Evolutionary conservation across 2,113 vertebrate genomes (phyloP), one percentile per base, ranked within the genome.

Genomic region (Mustelus asterias): DNA sequence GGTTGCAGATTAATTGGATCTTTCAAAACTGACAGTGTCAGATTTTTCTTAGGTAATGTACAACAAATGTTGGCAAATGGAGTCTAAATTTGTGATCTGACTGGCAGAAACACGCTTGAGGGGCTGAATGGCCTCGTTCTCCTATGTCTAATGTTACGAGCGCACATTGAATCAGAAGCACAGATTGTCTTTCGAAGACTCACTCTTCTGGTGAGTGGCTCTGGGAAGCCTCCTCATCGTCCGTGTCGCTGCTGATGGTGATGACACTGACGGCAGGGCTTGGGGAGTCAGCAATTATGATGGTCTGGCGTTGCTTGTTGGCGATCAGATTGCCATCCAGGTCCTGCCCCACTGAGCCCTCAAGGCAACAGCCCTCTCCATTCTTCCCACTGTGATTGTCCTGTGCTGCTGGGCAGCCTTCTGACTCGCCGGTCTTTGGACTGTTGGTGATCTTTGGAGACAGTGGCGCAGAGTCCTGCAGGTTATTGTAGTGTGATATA

Each of bases 181-280:
- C 1, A 83, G 80, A 41, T 44, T 18, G 37, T 44, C 41, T 37
- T 37, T 41, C 20, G 54, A 29, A 78, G 1, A 97, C 99, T 98
- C 97, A 99, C 99, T 99, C 98, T 96, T 98, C 97, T 93, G 98
- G 97, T 0, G 98, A 97, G 97, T 98, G 99, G 1, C 98, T 97
- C 96, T 97, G 98, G 0, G 97, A 96, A 0, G 97, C 63, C 63
- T 98, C 98, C 13, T 98, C 98, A 58, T 99, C 98, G 33, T 99
- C 99, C 0, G 98, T 99, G 96, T 99, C 99, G 0, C 99, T 99
- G 98, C 99, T 99, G 96, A 99, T 99, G 96, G 99, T 99, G 97
- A 99, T 99, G 96, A 99, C 98, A 0, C 99, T 99, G 96, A 98
- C 98, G 0, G 98, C 97, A 0, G 99, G 99, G 97, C 99, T 99